A percentile compares a stretch with the other conserved stretches of the same genome.
Conservation (phyloP, 1,140 invertebrate species). For the Panagrolaimus sp. region DNA sequence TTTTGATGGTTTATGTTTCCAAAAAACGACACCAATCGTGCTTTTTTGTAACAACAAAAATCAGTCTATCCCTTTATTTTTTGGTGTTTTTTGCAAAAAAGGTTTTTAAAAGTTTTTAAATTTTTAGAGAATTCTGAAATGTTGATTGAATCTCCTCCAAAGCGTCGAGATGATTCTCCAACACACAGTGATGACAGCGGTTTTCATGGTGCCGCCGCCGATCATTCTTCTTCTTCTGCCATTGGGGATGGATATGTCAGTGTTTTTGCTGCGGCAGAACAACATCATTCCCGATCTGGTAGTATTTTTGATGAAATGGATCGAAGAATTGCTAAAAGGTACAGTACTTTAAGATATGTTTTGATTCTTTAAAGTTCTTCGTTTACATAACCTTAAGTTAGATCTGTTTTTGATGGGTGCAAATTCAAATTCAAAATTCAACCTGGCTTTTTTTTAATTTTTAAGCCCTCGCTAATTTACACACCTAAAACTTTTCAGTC, state of each 20-base stretch:
- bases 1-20: no score
- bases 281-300: background rate
- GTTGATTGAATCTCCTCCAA: background rate
- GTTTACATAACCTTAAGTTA: background rate
- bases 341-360: no score
- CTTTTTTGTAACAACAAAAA: no score
- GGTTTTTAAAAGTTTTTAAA: background rate
- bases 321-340: constrained; percentile 14
- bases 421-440: no score
- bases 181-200: constrained; percentile 16
- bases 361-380: background rate
- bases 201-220: background rate
- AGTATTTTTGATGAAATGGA: constrained; percentile 10
- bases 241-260: constrained; percentile 1
- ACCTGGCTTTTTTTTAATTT: background rate
- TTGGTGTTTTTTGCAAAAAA: background rate
- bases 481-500: background rate
- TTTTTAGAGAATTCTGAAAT: background rate
- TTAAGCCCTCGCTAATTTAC: background rate
- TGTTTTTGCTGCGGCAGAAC: background rate
- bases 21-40: no score
- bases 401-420: no score
- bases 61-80: background rate
- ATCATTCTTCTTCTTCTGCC: background rate
- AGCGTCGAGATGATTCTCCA: constrained; percentile 14